Percentiles rank a stretch among this genome's conserved stretches.
Conservation (phyloP, 2,888 invertebrate species). For the Archips xylosteana region DNA sequence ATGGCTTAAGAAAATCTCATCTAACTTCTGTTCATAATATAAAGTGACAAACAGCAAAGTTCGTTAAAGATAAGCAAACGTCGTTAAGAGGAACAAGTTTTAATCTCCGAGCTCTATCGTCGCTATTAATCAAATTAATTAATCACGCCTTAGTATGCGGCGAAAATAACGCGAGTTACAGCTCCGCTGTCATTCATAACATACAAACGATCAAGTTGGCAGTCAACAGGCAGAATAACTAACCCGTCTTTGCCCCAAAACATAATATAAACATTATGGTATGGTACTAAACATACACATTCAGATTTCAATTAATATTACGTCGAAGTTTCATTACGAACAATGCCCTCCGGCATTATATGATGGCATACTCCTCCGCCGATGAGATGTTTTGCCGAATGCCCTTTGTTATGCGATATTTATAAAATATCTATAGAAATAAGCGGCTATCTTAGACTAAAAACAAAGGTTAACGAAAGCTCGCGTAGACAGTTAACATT, state of each 20-base stretch:
- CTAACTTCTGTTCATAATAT: slow-evolving; percentile 78
- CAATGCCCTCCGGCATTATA: slow-evolving; percentile 27
- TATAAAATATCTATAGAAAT: slow-evolving; percentile 36
- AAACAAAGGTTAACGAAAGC: slow-evolving; percentile 17
- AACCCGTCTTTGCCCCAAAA: slow-evolving; percentile 8
- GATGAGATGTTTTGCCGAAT: slow-evolving; percentile 20
- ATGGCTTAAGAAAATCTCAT: slow-evolving; percentile 69
- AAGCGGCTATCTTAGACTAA: slow-evolving; percentile 21
- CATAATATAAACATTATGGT: slow-evolving; percentile 30
- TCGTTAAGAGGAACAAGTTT: slow-evolving; percentile 74
- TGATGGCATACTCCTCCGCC: slow-evolving; percentile 16
- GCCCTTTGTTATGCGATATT: slow-evolving; percentile 21
- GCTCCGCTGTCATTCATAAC: slow-evolving; percentile 83
- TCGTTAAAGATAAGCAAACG: slow-evolving; percentile 68
- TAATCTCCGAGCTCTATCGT: slow-evolving; percentile 71
- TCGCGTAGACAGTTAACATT: neutral
- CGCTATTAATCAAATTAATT: slow-evolving; percentile 62
- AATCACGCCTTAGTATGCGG: slow-evolving; percentile 79
- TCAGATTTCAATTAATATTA: slow-evolving; percentile 40
- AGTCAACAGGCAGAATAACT: slow-evolving; percentile 19
- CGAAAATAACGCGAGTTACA: slow-evolving; percentile 77
- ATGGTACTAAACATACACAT: slow-evolving; percentile 27
- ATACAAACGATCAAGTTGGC: slow-evolving; percentile 60
- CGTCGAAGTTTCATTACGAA: slow-evolving; percentile 32
- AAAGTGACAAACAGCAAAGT: slow-evolving; percentile 68